phyloP scores from a whole-genome alignment of 2,113 vertebrate species.

The Mobula birostris region DNA sequence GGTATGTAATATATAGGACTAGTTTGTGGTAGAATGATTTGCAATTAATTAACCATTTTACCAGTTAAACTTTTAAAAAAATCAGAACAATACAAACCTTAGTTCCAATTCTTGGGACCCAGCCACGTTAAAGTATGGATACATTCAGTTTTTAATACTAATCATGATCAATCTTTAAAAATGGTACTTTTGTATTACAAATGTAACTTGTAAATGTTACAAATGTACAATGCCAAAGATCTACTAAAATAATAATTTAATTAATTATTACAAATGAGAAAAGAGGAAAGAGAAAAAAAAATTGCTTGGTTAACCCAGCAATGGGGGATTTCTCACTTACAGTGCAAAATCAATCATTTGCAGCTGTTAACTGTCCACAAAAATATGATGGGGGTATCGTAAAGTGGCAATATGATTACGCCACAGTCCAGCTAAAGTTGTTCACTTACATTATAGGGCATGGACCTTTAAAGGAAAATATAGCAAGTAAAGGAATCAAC shows the following conservation, averaged over 20 bases:
- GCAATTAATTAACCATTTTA: neutral
- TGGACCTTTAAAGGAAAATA: neutral
- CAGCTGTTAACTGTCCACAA: neutral
- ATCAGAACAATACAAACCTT: too few species aligned
- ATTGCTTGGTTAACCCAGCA: neutral
- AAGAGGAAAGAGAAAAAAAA: neutral
- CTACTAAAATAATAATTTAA: neutral
- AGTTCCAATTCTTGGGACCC: too few species aligned
- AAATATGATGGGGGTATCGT: neutral
- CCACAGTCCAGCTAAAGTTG: neutral
- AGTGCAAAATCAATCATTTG: neutral
- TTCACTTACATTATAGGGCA: neutral
- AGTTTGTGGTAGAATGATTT: conserved; percentile 3
- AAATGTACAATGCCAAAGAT: too few species aligned
- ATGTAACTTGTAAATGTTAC: too few species aligned
- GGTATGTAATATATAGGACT: neutral
- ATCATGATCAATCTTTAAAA: too few species aligned
- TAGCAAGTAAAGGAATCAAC: neutral
- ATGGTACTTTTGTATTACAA: too few species aligned
- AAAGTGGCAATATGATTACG: neutral
- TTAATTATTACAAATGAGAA: neutral
- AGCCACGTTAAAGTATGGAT: too few species aligned
- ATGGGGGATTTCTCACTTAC: neutral
- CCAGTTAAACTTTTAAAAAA: neutral
- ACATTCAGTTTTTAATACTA: too few species aligned